Evolutionary conservation across 2,113 vertebrate genomes (phyloP).

Genomic region (Nerophis ophidion): DNA sequence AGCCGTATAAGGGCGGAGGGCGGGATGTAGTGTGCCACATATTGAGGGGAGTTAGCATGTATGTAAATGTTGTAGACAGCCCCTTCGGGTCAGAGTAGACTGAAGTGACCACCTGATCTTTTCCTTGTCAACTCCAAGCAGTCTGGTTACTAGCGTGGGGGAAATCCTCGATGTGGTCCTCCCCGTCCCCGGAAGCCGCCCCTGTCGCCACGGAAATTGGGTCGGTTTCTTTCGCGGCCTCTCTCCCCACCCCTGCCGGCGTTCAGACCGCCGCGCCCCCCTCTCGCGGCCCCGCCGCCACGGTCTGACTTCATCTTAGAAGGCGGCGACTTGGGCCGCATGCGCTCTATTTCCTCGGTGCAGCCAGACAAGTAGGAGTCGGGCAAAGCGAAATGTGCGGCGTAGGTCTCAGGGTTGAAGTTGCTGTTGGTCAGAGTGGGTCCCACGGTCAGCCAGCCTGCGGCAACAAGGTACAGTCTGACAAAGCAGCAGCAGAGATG

Average conservation of each 20-base stretch:
- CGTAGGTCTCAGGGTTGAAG: conserved; percentile 88
- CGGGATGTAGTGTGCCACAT: background rate
- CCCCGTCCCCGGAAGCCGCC: conserved; percentile 90
- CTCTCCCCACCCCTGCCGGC: conserved; percentile 84
- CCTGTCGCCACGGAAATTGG: conserved; percentile 90
- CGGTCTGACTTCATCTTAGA: conserved; percentile 87
- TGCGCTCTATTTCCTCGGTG: conserved; percentile 93
- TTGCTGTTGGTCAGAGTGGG: conserved; percentile 97
- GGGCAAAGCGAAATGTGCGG: conserved; percentile 79
- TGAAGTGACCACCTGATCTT: no score
- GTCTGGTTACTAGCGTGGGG: conserved; percentile 72
- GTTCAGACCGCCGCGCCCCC: conserved; percentile 84
- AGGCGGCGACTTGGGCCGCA: conserved; percentile 91
- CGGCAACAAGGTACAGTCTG: background rate
- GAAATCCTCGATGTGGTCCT: conserved; percentile 88
- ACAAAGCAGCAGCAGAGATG: conserved; percentile 1
- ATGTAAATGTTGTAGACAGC: no score
- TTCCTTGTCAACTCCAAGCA: background rate
- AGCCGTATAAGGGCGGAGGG: no score
- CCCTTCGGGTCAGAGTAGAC: no score
- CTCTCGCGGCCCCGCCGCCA: conserved; percentile 84
- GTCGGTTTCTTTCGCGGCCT: conserved; percentile 88
- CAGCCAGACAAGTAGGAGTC: conserved; percentile 88
- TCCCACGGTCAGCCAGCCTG: conserved; percentile 96
- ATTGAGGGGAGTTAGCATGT: no score